Conservation (phyloP, 2,797 vertebrate genomes). For the Coendou prehensilis region DNA sequence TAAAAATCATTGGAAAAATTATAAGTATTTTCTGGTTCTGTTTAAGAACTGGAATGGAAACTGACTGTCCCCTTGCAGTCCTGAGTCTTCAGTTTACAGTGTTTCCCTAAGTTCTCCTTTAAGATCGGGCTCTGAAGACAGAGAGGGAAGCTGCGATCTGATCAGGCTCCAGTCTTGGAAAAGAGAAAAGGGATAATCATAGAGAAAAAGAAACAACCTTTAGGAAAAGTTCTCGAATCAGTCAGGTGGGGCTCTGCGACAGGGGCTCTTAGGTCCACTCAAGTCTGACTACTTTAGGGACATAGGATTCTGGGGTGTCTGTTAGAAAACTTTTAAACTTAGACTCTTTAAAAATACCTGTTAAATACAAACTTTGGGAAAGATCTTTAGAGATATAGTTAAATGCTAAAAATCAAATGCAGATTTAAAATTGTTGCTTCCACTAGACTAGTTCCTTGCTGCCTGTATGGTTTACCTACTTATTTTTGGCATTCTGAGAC, state of each 20-base stretch:
- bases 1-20: constrained; percentile 10
- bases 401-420: constrained; percentile 1
- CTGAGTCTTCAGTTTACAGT: not conserved
- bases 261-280: not conserved
- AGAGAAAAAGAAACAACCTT: not conserved
- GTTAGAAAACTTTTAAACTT: not conserved
- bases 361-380: constrained; percentile 17
- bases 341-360: constrained; percentile 27
- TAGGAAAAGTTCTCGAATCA: not conserved
- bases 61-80: not conserved
- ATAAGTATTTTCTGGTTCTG: not conserved
- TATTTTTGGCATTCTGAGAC: not conserved
- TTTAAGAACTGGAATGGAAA: not conserved
- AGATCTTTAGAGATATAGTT: not conserved
- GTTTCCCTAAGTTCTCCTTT: not conserved
- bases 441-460: constrained; percentile 13
- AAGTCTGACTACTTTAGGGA: not conserved
- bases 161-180: not conserved
- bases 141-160: not conserved
- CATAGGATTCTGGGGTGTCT: not conserved
- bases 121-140: not conserved
- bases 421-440: not conserved
- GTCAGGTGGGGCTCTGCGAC: not conserved
- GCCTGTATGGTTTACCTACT: not conserved
- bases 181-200: not conserved